These are phyloP conservation scores for Sturnira hondurensis DNA, from an alignment of 2,113 vertebrate species.

Conservation along the genomic window DNA sequence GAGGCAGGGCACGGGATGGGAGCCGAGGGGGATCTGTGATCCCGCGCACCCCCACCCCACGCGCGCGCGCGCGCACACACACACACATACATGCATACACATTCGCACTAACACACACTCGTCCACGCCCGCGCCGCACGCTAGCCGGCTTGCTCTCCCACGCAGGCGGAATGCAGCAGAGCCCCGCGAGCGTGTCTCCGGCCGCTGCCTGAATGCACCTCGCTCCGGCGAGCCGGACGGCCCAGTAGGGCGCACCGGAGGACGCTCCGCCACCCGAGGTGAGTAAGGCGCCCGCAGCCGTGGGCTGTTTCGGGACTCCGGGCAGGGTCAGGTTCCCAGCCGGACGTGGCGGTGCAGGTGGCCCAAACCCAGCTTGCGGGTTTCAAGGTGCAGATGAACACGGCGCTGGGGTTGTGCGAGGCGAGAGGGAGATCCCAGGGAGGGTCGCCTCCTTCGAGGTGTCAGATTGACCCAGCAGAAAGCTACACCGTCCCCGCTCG, in stretches of 20 bases:
- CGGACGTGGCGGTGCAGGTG: slow-evolving; percentile 25
- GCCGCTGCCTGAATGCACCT: slow-evolving; percentile 62
- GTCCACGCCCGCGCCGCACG: slow-evolving; percentile 42
- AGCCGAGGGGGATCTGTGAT: neutral
- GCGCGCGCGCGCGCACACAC: neutral
- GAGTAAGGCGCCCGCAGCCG: neutral
- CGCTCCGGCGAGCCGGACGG: slow-evolving; percentile 21
- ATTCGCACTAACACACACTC: slow-evolving; percentile 35
- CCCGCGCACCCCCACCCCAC: neutral
- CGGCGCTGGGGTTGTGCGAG: neutral
- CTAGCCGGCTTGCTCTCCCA: slow-evolving; percentile 60
- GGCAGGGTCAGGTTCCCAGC: neutral
- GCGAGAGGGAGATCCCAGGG: neutral
- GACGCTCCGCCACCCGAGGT: slow-evolving; percentile 35
- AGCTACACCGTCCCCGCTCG: slow-evolving; percentile 7
- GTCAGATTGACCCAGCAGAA: slow-evolving; percentile 35
- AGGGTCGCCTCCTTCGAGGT: neutral
- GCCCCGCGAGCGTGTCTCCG: slow-evolving; percentile 38
- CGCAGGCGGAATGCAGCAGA: slow-evolving; percentile 63
- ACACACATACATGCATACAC: neutral
- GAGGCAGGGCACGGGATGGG: slow-evolving; percentile 10
- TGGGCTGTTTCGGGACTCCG: neutral
- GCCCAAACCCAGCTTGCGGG: neutral
- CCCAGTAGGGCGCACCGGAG: slow-evolving; percentile 40
- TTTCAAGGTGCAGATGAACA: slow-evolving; percentile 1